These are phyloP conservation scores for Lottia gigantea DNA, from an alignment of 2,888 invertebrate genomes.

Conservation along the genomic window DNA sequence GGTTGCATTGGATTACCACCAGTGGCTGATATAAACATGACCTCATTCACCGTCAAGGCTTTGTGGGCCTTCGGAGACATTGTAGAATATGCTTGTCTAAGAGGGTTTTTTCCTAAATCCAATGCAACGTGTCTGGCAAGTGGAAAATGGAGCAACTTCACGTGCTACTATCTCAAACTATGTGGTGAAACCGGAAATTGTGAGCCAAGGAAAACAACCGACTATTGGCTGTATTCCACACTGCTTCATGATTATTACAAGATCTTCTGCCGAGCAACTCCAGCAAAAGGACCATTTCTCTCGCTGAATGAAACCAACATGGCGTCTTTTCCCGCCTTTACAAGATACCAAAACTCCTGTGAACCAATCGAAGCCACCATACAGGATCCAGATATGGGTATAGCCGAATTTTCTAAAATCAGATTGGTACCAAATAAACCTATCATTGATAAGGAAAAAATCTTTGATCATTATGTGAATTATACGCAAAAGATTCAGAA, in stretches of 20 bases:
- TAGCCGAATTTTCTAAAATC: not conserved
- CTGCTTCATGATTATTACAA: not conserved
- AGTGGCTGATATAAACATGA: not conserved
- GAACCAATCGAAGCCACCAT: not conserved
- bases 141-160: not conserved
- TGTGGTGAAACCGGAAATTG: not conserved
- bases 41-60: not conserved
- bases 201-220: not conserved
- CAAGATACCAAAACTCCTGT: not conserved
- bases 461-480: not conserved
- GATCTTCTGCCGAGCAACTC: not conserved
- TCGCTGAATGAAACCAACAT: not conserved
- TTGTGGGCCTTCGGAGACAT: not conserved
- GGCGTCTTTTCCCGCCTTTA: not conserved
- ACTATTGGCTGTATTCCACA: not conserved
- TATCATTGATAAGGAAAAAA: not conserved
- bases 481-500: not conserved
- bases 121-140: not conserved
- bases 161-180: not conserved
- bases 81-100: not conserved
- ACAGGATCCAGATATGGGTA: not conserved
- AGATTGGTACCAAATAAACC: not conserved
- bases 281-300: not conserved
- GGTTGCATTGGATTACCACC: not conserved
- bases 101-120: not conserved